Conservation (phyloP, 1,140 invertebrate species). For the Dinothrombium tinctorium region DNA sequence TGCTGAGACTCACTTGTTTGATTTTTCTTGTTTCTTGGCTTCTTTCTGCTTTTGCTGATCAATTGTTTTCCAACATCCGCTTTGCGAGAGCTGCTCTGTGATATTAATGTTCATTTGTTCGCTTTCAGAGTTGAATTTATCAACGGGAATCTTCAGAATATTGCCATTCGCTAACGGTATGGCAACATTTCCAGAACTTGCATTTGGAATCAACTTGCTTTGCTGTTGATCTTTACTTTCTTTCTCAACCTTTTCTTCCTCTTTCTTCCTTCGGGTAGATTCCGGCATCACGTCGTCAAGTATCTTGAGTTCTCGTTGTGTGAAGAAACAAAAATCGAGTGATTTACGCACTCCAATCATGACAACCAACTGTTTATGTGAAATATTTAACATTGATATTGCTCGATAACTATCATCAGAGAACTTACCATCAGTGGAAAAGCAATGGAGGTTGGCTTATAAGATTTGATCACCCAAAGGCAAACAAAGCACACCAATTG, state of each 20-base stretch:
- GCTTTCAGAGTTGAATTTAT: constrained; percentile 25
- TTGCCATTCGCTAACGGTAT: constrained; percentile 71
- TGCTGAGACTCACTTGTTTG: neutral
- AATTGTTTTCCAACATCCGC: constrained; percentile 78
- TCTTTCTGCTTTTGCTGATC: constrained; percentile 24
- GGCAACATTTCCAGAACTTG: constrained; percentile 38
- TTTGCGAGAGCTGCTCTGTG: constrained; percentile 74
- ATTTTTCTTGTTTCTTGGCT: neutral
- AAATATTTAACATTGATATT: too few species aligned
- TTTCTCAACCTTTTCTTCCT: constrained; percentile 11
- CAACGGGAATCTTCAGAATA: constrained; percentile 67
- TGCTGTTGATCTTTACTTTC: constrained; percentile 5
- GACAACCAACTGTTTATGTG: constrained; percentile 47
- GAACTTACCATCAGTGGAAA: constrained; percentile 82
- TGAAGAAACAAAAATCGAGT: constrained; percentile 74
- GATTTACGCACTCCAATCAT: constrained; percentile 89
- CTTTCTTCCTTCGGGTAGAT: constrained; percentile 42
- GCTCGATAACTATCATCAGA: neutral
- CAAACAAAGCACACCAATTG: constrained; percentile 72
- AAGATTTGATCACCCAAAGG: constrained; percentile 88
- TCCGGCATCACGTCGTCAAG: constrained; percentile 95
- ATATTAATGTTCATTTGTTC: constrained; percentile 42
- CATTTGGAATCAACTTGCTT: constrained; percentile 12
- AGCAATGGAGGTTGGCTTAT: constrained; percentile 72
- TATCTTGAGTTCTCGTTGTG: constrained; percentile 76